A percentile compares a stretch with the other conserved stretches of the same genome.
Conservation (phyloP, 2,113 vertebrate species). For the Ammodytes marinus region DNA sequence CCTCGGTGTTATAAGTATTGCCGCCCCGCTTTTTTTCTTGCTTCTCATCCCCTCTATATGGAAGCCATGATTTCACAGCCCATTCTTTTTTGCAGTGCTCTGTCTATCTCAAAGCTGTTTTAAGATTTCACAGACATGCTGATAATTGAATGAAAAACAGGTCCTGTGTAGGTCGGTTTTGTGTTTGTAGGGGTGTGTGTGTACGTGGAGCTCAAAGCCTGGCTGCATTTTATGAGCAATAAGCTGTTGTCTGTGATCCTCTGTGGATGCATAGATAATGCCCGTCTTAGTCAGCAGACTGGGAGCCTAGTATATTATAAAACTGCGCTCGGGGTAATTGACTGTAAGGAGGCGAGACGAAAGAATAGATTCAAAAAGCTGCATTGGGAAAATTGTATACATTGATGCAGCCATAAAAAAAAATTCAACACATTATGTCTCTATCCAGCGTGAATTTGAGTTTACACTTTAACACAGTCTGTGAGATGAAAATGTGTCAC, state of each 20-base stretch:
- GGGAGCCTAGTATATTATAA: constrained; percentile 59
- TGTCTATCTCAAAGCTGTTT: constrained; percentile 61
- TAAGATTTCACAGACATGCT: constrained; percentile 63
- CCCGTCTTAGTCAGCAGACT: constrained; percentile 75
- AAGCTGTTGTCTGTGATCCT: constrained; percentile 74
- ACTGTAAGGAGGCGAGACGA: constrained; percentile 52
- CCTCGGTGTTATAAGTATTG: constrained; percentile 55
- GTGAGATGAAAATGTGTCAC: constrained; percentile 11
- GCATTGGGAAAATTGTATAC: constrained; percentile 35
- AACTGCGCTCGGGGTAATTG: constrained; percentile 63
- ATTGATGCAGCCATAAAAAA: constrained; percentile 35
- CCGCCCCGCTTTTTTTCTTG: constrained; percentile 55
- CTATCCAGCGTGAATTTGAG: constrained; percentile 20
- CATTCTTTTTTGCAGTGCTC: constrained; percentile 57
- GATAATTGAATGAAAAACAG: constrained; percentile 74
- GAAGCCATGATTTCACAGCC: constrained; percentile 64
- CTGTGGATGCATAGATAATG: constrained; percentile 73
- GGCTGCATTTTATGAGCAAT: constrained; percentile 74
- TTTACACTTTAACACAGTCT: constrained; percentile 31
- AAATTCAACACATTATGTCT: constrained; percentile 31
- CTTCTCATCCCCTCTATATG: constrained; percentile 40
- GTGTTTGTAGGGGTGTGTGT: constrained; percentile 10
- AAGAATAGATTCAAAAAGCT: constrained; percentile 37
- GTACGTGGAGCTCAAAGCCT: constrained; percentile 43
- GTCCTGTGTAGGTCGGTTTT: constrained; percentile 49